Evolutionary conservation across 1,140 invertebrate species (phyloP).

Genomic region (Heterodera schachtii): DNA sequence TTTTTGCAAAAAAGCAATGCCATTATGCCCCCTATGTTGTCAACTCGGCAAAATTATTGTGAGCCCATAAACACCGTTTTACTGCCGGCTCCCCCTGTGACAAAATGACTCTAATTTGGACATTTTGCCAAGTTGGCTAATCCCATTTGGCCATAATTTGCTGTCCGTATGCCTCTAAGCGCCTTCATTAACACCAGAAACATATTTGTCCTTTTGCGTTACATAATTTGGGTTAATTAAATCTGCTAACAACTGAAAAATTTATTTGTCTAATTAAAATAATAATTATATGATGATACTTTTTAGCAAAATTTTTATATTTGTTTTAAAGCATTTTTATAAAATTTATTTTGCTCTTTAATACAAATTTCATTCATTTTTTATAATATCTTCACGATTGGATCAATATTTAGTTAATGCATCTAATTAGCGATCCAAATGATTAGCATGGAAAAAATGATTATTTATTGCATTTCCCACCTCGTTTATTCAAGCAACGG

Average conservation of each 20-base stretch:
- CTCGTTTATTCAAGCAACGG: conserved; percentile 53
- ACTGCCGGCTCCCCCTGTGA: not conserved
- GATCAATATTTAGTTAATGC: not conserved
- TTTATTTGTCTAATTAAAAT: too few relatives aligned
- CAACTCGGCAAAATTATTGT: not conserved
- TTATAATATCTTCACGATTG: not conserved
- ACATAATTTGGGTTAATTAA: too few relatives aligned
- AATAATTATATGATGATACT: too few relatives aligned
- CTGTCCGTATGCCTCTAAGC: not conserved
- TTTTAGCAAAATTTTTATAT: too few relatives aligned
- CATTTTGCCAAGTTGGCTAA: not conserved
- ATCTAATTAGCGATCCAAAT: not conserved
- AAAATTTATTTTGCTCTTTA: too few relatives aligned
- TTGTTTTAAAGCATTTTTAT: too few relatives aligned
- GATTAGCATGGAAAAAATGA: not conserved
- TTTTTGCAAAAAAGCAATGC: not conserved
- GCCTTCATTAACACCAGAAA: too few relatives aligned
- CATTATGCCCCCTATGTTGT: not conserved
- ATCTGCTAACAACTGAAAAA: too few relatives aligned
- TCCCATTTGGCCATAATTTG: conserved; percentile 2
- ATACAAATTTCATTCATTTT: too few relatives aligned
- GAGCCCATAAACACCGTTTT: not conserved
- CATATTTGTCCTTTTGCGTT: too few relatives aligned
- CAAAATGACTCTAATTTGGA: conserved; percentile 3
- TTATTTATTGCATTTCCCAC: not conserved